Base-by-base conservation (phyloP, 35 echinoderm and acorn worm species). In the Lytechinus variegatus region DNA sequence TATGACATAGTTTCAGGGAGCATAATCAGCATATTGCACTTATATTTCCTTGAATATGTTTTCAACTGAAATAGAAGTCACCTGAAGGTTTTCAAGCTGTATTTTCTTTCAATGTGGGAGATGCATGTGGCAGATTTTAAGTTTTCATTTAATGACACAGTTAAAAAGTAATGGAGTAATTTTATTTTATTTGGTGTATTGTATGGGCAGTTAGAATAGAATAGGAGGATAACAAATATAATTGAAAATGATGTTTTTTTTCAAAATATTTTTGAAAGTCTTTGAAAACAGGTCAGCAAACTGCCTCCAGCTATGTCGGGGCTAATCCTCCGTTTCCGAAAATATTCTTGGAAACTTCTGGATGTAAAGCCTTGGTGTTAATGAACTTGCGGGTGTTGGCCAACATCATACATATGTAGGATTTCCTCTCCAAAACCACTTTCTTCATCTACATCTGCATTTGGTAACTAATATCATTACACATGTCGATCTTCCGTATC, bases 301-400 rank as follows among this genome's bases (percentile, higher is more conserved):
- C 66, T 5, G 66, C 66, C 66, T 79, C 16, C 66, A 79, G 66
- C 19, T 24, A 16, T 79, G 7, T 19, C 19, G n/a, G 66, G 66
- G 19, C 21, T 79, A 79, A 79, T 79, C 66, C 21, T 0, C 66
- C 6, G 24, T 79, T 79, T 58, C n/a, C 19, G 66, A 79, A 16
- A 79, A 79, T 79, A 79, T 58, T 24, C 66, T 24, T 79, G 8
- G 66, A 79, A 79, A 79, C 66, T 79, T 24, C 14, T 79, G 66
- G 66, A 7, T 27, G 66, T 16, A 24, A n/a, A 79, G 66, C 66
- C 66, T 79, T 24, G 66, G 66, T 79, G 66, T 79, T 79, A 79
- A 79, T 79, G 66, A 79, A 79, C 66, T 79, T n/a, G 66, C 66
- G 66, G 66, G 66, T 79, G 66, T 79, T 79, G 66, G 66, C 66